Conservation (phyloP, 2,113 vertebrate species). For the Herpetotheres cachinnans region DNA sequence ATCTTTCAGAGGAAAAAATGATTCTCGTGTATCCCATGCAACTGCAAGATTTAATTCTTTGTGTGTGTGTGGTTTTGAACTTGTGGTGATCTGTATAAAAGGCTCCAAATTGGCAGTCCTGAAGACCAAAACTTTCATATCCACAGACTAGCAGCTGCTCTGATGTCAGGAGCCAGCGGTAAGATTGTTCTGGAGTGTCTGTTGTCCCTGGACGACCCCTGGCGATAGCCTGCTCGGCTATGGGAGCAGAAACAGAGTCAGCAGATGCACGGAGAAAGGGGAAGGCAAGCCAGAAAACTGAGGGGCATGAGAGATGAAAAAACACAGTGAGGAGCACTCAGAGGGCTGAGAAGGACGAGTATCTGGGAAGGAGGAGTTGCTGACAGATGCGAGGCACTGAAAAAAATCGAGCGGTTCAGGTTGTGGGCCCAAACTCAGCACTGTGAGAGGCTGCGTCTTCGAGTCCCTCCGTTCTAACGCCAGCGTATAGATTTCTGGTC, state of each 20-base stretch:
- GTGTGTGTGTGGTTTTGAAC: background rate
- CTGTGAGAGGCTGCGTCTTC: background rate
- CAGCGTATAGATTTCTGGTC: background rate
- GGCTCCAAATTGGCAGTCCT: background rate
- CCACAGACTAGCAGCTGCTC: conserved; percentile 1
- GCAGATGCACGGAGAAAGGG: background rate
- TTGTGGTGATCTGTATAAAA: background rate
- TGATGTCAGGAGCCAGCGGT: background rate
- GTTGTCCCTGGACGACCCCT: conserved; percentile 23
- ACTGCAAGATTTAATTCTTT: background rate
- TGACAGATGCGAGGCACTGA: background rate
- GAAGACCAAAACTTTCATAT: background rate
- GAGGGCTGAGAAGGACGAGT: background rate
- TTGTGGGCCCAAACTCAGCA: background rate
- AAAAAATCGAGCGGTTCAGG: background rate
- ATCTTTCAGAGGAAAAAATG: background rate
- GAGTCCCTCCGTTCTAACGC: background rate
- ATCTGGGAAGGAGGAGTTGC: background rate
- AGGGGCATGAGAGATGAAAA: background rate
- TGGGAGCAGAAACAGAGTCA: background rate
- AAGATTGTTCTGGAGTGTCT: background rate
- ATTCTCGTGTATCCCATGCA: background rate
- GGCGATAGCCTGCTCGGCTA: background rate
- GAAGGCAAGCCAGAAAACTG: conserved; percentile 1
- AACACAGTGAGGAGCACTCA: background rate